Conservation (phyloP, 2,797 vertebrate genomes). For the Fistularia commersonii region DNA sequence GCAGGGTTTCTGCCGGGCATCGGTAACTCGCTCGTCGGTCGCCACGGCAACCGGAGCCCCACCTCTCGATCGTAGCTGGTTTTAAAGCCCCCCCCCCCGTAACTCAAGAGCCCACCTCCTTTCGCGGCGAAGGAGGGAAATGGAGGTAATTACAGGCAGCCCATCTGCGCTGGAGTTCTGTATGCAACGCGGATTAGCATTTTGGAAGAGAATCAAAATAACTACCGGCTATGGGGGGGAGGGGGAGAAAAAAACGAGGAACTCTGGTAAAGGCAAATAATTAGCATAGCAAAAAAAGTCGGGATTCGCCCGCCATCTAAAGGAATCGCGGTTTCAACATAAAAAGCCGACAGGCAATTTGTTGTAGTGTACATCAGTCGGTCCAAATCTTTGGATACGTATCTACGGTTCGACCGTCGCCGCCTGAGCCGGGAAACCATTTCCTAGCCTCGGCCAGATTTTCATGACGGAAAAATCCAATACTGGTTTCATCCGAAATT, state of each 20-base stretch:
- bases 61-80: no score
- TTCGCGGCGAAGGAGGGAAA: slow-evolving; percentile 47
- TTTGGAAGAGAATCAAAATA: slow-evolving; percentile 41
- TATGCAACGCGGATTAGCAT: slow-evolving; percentile 43
- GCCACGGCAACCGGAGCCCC: slow-evolving; percentile 8
- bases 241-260: neutral
- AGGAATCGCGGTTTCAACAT: no score
- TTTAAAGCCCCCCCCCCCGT: no score
- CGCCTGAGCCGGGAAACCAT: no score
- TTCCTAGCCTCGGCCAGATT: no score
- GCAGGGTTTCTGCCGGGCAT: slow-evolving; percentile 17
- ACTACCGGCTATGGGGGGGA: slow-evolving; percentile 20
- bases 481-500: no score
- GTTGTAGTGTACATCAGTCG: no score
- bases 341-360: no score
- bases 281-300: slow-evolving; percentile 21
- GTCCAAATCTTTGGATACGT: no score
- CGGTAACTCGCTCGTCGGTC: slow-evolving; percentile 34
- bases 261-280: slow-evolving; percentile 22
- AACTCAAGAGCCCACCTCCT: no score
- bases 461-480: no score
- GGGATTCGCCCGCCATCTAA: slow-evolving; percentile 1
- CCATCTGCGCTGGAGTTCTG: slow-evolving; percentile 36
- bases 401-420: no score
- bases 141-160: slow-evolving; percentile 47